Conservation (phyloP, 2,888 invertebrate genomes). For the Cataglyphis albicans region DNA sequence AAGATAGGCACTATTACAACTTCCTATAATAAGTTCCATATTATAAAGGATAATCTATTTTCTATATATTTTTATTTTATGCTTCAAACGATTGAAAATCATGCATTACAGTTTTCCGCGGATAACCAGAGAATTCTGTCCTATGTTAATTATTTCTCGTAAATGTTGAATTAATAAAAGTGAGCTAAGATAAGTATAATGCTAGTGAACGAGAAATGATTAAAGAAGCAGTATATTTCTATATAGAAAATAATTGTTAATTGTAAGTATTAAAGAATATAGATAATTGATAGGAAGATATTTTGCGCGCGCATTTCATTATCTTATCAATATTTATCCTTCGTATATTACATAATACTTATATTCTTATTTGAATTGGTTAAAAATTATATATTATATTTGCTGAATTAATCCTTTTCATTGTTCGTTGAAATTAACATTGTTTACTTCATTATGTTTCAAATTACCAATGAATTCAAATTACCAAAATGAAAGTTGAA, state of each 20-base stretch:
- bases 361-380: background rate
- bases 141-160: no score
- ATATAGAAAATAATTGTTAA: background rate
- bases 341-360: background rate
- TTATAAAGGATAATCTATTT: background rate
- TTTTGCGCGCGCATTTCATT: background rate
- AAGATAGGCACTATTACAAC: background rate
- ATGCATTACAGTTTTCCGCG: background rate
- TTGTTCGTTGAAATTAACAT: background rate
- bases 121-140: no score
- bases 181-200: no score
- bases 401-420: background rate
- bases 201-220: no score
- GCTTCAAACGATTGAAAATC: background rate
- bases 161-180: no score
- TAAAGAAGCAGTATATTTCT: background rate
- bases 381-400: background rate
- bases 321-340: background rate
- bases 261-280: background rate
- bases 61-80: background rate
- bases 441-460: constrained; percentile 57
- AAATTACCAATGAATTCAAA: constrained; percentile 55
- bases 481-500: constrained; percentile 62
- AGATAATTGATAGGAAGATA: background rate
- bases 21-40: background rate